phyloP scores from a whole-genome alignment of 2,888 invertebrate genomes.

The Dichetophora obliterata region DNA sequence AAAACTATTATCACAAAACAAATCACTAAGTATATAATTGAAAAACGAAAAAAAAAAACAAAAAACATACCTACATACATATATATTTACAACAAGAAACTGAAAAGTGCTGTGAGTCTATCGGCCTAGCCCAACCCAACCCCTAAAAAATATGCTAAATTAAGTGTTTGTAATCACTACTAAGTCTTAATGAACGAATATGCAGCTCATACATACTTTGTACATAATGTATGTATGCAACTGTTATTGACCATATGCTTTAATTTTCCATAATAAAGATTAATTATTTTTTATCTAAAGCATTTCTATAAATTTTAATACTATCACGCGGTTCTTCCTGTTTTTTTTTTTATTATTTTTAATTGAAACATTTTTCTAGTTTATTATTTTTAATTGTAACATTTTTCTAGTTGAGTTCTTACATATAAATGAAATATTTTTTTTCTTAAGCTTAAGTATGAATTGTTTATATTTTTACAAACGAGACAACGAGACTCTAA shows the following conservation, averaged over 20 bases:
- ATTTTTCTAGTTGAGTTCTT: constrained; percentile 8
- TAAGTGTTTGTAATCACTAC: background rate
- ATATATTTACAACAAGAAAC: constrained; percentile 36
- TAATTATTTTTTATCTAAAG: constrained; percentile 19
- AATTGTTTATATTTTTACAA: constrained; percentile 46
- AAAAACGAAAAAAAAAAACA: constrained; percentile 2
- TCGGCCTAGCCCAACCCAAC: constrained; percentile 51
- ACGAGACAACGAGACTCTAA: constrained; percentile 58
- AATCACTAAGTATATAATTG: constrained; percentile 25
- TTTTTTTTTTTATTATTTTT: constrained; percentile 49
- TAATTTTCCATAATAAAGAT: background rate
- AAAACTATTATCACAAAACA: background rate
- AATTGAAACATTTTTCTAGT: no score
- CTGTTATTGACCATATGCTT: background rate
- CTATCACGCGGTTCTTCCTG: constrained; percentile 59
- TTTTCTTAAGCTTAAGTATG: constrained; percentile 22
- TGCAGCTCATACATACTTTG: background rate
- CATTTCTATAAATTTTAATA: constrained; percentile 13
- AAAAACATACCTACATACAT: constrained; percentile 32
- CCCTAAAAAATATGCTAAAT: background rate
- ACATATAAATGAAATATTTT: constrained; percentile 28
- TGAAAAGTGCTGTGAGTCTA: constrained; percentile 65
- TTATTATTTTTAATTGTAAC: no score
- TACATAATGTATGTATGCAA: background rate
- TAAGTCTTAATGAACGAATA: background rate